A percentile compares a stretch with the other conserved stretches of the same genome.
These are phyloP conservation scores for Spodoptera littoralis DNA, from an alignment of 2,888 invertebrate species.

Conservation along the genomic window DNA sequence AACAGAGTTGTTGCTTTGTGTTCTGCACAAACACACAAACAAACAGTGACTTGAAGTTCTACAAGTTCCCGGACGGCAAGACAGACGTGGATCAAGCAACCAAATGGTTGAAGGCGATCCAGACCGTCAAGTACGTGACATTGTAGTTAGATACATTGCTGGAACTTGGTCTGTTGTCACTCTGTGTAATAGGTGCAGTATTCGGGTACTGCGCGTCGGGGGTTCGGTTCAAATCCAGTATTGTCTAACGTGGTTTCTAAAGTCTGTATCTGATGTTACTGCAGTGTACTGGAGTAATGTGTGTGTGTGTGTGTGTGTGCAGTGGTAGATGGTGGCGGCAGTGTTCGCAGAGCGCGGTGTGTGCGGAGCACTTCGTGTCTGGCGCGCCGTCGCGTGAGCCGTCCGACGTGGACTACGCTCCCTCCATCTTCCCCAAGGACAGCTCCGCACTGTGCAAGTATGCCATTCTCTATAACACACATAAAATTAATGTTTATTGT, in stretches of 20 bases:
- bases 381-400: background rate
- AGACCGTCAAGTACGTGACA: conserved; percentile 17
- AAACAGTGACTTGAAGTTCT: conserved; percentile 17
- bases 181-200: background rate
- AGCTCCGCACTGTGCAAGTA: background rate
- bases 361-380: conserved; percentile 12
- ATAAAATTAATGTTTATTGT: too few relatives aligned
- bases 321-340: conserved; percentile 20
- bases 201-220: background rate
- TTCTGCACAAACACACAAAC: conserved; percentile 13
- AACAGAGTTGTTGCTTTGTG: conserved; percentile 20
- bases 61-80: conserved; percentile 1
- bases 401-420: conserved; percentile 7
- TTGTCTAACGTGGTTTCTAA: background rate
- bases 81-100: background rate
- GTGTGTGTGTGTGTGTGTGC: background rate
- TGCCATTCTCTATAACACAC: too few relatives aligned
- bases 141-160: background rate
- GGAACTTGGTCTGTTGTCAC: too few relatives aligned
- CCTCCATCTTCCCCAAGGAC: background rate
- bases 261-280: background rate
- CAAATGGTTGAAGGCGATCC: conserved; percentile 17
- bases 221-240: background rate
- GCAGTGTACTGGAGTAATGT: too few relatives aligned
- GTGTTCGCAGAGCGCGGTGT: background rate